Conservation (phyloP, 2,888 invertebrate genomes). For the Hoplodrina ambigua region DNA sequence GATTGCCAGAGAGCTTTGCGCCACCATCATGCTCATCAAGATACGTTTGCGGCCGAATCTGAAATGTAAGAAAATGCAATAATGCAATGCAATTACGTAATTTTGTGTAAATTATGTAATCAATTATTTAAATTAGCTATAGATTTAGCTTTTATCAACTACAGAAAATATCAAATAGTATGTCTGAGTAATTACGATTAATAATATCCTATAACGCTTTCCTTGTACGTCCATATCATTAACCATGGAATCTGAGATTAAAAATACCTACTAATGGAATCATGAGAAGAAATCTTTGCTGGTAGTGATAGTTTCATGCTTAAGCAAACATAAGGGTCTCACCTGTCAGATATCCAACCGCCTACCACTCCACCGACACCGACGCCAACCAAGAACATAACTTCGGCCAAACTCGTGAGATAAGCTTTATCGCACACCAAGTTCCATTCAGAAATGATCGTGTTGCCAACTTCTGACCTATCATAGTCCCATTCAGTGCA, state of each 20-base stretch:
- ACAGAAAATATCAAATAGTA: too few relatives aligned
- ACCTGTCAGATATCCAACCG: conserved; percentile 94
- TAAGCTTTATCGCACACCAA: conserved; percentile 93
- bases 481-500: conserved; percentile 92
- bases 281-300: neutral
- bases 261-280: too few relatives aligned
- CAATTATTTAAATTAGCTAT: too few relatives aligned
- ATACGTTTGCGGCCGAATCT: conserved; percentile 94
- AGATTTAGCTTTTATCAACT: too few relatives aligned
- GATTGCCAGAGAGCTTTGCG: conserved; percentile 93
- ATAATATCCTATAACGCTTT: too few relatives aligned
- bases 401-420: conserved; percentile 93
- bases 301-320: neutral
- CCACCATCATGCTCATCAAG: conserved; percentile 92
- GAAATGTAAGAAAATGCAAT: conserved; percentile 65
- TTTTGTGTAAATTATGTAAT: neutral
- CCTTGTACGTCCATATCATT: too few relatives aligned
- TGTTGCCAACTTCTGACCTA: conserved; percentile 90
- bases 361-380: conserved; percentile 95
- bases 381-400: conserved; percentile 94
- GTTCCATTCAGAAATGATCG: conserved; percentile 94
- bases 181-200: too few relatives aligned
- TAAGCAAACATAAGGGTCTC: conserved; percentile 44
- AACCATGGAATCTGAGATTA: neutral
- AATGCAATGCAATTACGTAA: neutral